phyloP scores from a whole-genome alignment of 1,140 invertebrate genomes.

The Calephelis virginiensis region DNA sequence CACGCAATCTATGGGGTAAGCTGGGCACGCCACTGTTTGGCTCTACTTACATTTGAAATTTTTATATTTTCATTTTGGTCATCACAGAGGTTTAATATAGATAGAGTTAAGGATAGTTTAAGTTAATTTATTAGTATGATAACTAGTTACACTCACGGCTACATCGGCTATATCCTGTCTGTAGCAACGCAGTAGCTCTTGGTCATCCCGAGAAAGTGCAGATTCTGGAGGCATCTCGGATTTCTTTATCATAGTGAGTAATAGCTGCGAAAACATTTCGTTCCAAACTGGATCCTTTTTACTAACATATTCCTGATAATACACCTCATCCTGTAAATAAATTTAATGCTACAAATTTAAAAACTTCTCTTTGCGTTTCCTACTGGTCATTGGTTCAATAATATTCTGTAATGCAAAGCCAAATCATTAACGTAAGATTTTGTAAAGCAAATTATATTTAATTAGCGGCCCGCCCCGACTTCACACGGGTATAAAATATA shows the following conservation, averaged over 20 bases:
- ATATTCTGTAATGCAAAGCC: no score
- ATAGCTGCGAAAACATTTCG: conserved; percentile 58
- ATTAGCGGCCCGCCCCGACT: no score
- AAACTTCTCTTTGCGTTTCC: background rate
- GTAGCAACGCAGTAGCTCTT: conserved; percentile 93
- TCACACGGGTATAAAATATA: no score
- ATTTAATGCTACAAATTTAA: background rate
- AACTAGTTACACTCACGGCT: conserved; percentile 79
- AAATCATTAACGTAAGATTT: no score
- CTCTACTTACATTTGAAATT: no score
- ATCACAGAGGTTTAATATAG: no score
- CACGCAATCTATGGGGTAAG: no score
- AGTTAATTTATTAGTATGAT: background rate
- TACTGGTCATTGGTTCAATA: no score
- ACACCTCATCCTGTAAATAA: conserved; percentile 48
- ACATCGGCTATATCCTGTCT: conserved; percentile 94
- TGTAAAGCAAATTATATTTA: no score
- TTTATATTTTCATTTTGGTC: no score
- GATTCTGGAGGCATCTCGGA: conserved; percentile 58
- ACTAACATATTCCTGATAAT: conserved; percentile 15
- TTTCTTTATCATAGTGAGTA: conserved; percentile 57
- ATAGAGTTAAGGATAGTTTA: no score
- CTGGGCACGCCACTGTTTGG: no score
- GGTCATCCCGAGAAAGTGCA: conserved; percentile 84
- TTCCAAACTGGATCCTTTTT: conserved; percentile 55